phyloP scores from a whole-genome alignment of 2,888 invertebrate species.

The Prosapia bicincta region DNA sequence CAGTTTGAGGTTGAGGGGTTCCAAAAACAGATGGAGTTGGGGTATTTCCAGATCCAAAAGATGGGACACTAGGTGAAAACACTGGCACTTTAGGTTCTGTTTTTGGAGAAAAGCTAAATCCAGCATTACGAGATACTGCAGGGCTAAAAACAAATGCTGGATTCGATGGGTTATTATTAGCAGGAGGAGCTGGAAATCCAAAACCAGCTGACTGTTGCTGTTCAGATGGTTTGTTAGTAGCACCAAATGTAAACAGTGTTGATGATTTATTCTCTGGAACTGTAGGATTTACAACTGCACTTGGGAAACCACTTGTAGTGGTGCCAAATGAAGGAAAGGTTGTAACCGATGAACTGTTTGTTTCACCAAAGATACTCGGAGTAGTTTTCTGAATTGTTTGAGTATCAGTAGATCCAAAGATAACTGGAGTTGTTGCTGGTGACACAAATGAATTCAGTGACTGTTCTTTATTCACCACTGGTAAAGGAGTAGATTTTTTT shows the following conservation, averaged over 20 bases:
- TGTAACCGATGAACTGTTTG: background rate
- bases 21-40: conserved; percentile 13
- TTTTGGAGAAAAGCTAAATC: background rate
- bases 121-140: background rate
- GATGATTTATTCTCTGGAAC: conserved; percentile 11
- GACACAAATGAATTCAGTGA: background rate
- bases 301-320: conserved; percentile 13
- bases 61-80: conserved; percentile 6
- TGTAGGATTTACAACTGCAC: background rate
- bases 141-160: conserved; percentile 22
- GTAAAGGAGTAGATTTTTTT: background rate
- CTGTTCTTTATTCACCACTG: conserved; percentile 9
- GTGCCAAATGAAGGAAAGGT: conserved; percentile 13
- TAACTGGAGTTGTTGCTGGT: conserved; percentile 2
- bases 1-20: conserved; percentile 2
- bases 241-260: conserved; percentile 19
- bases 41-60: background rate
- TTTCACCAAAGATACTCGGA: conserved; percentile 6
- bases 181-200: conserved; percentile 13
- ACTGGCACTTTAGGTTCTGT: background rate
- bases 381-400: background rate
- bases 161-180: background rate
- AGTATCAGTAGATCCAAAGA: conserved; percentile 6
- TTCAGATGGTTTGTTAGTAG: conserved; percentile 7
- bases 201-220: conserved; percentile 10